A percentile compares a stretch with the other conserved stretches of the same genome.
Conservation (phyloP, 2,888 invertebrate species). For the Euzophera pinguis region DNA sequence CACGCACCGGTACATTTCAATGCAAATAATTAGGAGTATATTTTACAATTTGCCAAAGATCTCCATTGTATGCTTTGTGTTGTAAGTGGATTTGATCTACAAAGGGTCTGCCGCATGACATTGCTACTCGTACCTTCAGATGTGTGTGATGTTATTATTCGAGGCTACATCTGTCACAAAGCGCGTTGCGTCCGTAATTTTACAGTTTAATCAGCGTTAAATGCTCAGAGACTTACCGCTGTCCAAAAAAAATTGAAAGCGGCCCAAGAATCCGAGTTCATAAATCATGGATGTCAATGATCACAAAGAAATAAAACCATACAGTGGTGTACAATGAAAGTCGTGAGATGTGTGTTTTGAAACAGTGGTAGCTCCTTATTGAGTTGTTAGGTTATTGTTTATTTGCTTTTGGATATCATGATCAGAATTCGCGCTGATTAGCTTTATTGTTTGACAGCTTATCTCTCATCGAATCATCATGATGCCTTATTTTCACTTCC, state of each 20-base stretch:
- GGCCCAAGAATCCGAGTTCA: slow-evolving; percentile 55
- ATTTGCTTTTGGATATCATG: not conserved
- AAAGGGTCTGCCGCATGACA: slow-evolving; percentile 65
- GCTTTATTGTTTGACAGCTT: too few species aligned
- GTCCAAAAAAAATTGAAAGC: slow-evolving; percentile 50
- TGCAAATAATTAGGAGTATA: slow-evolving; percentile 77
- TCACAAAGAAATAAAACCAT: slow-evolving; percentile 41
- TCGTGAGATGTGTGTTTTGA: slow-evolving; percentile 20
- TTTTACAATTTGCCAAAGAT: slow-evolving; percentile 78
- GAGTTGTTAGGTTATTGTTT: slow-evolving; percentile 12
- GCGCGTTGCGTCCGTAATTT: slow-evolving; percentile 72
- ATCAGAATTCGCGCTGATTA: not conserved
- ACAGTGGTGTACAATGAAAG: slow-evolving; percentile 22
- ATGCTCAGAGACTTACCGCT: slow-evolving; percentile 69
- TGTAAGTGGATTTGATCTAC: slow-evolving; percentile 72
- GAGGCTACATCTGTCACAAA: slow-evolving; percentile 76
- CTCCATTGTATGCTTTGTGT: slow-evolving; percentile 64
- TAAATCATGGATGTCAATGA: slow-evolving; percentile 70
- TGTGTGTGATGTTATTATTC: slow-evolving; percentile 76
- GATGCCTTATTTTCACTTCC: too few species aligned
- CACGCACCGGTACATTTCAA: slow-evolving; percentile 63
- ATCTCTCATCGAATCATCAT: too few species aligned
- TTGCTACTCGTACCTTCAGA: slow-evolving; percentile 58
- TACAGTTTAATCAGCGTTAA: slow-evolving; percentile 81
- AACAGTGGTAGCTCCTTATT: slow-evolving; percentile 17